Percentiles rank a stretch among this genome's conserved stretches.
Conservation (phyloP, 2,888 invertebrate species). For the Pandemis heparana region DNA sequence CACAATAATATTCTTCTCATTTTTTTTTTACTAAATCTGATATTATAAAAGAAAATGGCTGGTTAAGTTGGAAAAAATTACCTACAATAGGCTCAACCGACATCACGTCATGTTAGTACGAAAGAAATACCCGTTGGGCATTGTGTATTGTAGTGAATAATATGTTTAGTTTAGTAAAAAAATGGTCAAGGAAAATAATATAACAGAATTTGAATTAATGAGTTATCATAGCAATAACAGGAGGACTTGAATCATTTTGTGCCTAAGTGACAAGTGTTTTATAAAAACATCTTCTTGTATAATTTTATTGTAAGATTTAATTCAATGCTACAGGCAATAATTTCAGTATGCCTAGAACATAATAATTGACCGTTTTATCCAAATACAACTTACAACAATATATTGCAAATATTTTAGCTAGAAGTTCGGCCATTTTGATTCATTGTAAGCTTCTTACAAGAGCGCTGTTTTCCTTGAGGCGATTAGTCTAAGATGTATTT, state of each 20-base stretch:
- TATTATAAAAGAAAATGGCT: not conserved
- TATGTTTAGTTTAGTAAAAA: no score
- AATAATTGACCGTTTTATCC: not conserved
- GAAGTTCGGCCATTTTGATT: constrained; percentile 18
- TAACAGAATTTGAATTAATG: no score
- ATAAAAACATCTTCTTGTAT: no score
- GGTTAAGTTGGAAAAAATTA: not conserved
- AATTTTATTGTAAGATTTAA: no score
- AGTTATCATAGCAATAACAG: no score
- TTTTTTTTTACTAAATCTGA: not conserved
- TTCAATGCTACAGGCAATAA: no score
- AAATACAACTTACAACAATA: constrained; percentile 18
- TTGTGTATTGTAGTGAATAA: not conserved
- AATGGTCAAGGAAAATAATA: no score
- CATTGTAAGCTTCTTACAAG: constrained; percentile 27
- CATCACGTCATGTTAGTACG: not conserved
- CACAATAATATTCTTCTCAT: not conserved
- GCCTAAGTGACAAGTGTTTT: no score
- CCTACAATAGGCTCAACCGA: not conserved
- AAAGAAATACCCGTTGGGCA: not conserved
- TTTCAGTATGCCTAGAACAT: not conserved
- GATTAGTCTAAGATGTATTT: constrained; percentile 34
- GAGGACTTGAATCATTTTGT: no score
- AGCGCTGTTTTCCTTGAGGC: constrained; percentile 31
- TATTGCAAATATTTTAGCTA: constrained; percentile 21